These are phyloP conservation scores for Apocheima hispidaria DNA, from an alignment of 2,888 invertebrate genomes.

Conservation along the genomic window DNA sequence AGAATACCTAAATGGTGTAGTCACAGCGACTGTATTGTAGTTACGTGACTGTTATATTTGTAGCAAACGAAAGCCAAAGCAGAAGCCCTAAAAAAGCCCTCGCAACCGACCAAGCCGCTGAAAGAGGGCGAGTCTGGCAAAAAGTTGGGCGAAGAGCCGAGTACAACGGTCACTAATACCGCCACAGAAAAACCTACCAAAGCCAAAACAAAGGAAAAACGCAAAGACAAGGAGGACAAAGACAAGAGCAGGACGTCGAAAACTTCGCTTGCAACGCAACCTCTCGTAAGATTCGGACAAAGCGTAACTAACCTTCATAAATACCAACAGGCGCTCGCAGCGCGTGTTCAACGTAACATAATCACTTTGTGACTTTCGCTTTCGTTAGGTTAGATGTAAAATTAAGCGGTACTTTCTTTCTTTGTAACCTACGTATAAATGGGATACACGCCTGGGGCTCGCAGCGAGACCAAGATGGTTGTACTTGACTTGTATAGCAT, in stretches of 20 bases:
- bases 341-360: too few species aligned
- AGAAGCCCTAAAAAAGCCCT: slow-evolving; percentile 85
- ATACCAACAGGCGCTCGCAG: too few species aligned
- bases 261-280: slow-evolving; percentile 51
- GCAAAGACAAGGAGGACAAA: slow-evolving; percentile 56
- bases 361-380: too few species aligned
- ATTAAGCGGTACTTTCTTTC: too few species aligned
- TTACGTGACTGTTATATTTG: neutral
- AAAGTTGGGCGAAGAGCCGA: slow-evolving; percentile 62
- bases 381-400: too few species aligned
- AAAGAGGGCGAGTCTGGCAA: slow-evolving; percentile 65
- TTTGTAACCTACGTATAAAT: too few species aligned
- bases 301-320: too few species aligned
- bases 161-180: slow-evolving; percentile 46
- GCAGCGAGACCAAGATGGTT: too few species aligned
- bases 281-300: slow-evolving; percentile 50
- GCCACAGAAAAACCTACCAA: slow-evolving; percentile 62
- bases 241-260: slow-evolving; percentile 57
- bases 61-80: slow-evolving; percentile 85
- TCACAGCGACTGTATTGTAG: neutral
- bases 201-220: slow-evolving; percentile 51
- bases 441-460: too few species aligned
- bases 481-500: too few species aligned
- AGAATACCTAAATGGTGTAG: too few species aligned
- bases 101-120: slow-evolving; percentile 67